Evolutionary conservation across 2,888 invertebrate genomes (phyloP), one percentile per base, ranked within the genome.

Genomic region (Lysandra bellargus): DNA sequence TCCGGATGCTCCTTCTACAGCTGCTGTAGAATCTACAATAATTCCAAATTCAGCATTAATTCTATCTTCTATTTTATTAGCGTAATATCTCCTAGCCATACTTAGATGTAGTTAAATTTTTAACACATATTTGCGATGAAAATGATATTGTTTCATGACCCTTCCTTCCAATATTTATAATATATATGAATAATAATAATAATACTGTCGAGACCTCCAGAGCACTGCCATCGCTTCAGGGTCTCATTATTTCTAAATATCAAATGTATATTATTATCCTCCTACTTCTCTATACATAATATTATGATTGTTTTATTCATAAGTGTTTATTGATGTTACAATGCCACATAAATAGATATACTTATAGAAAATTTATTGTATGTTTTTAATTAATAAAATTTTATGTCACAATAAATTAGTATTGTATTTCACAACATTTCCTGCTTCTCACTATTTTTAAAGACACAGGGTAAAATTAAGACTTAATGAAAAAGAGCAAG

Each of bases 21-120:
- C 69, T 69, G 33, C 23, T 64, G 49, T 57, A 53, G 53, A 30
- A 57, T 33, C 17, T 76, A 33, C 53, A 33, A 49, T 12, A 75
- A 57, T 76, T 76, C 40, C 33, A 57, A 53, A 75, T 53, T 53
- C 75, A 53, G 49, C 53, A 53, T 86, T 85, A 83, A 83, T 86
- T 91, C 14, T 76, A 37, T 33, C 37, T 57, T 33, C 57, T 76
- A 76, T 57, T 61, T 74, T 79, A 73, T 90, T 90, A 91, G 91
- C 92, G 92, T 92, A 92, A 92, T 92, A 92, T 93, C 92, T 92
- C 81, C 90, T 93, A 92, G 91, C 89, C 89, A 92, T 93, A 92
- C 90, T 90, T 91, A 85, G 86, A 83, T 83, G 83, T 87, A 82
- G 83, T 84, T 85, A 84, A 86, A 85, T 82, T 79, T 79, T 75